These are phyloP conservation scores for Camelus bactrianus DNA, from an alignment of 2,113 vertebrate species.

Conservation along the genomic window DNA sequence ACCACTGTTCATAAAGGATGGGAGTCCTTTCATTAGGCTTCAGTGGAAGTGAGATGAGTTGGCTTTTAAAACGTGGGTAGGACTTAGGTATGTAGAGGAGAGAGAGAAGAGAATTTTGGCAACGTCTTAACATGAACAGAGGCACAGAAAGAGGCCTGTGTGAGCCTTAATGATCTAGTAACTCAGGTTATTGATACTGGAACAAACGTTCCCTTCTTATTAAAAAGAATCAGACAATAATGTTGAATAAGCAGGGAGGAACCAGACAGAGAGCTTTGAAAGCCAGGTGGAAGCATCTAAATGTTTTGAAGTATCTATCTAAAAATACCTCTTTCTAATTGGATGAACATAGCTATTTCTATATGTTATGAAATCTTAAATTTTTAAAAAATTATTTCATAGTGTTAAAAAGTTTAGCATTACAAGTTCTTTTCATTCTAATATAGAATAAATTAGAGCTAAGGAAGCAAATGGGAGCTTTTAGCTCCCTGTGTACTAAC, in stretches of 20 bases:
- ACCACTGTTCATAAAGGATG: background rate
- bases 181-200: background rate
- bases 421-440: background rate
- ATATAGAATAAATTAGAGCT: slow-evolving; percentile 34
- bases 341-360: background rate
- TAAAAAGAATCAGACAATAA: background rate
- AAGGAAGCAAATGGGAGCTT: background rate
- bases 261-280: background rate
- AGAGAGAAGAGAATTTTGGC: background rate
- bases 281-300: background rate
- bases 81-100: background rate
- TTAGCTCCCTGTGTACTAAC: background rate
- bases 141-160: background rate
- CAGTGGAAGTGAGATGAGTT: background rate
- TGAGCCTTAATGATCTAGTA: background rate
- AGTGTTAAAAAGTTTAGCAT: background rate
- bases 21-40: background rate
- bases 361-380: background rate
- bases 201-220: background rate
- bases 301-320: background rate
- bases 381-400: background rate
- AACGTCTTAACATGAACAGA: background rate
- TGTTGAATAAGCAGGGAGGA: background rate
- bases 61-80: background rate
- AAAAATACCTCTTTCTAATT: background rate